Conservation (phyloP, 2,113 vertebrate genomes). For the Cettia cetti region DNA sequence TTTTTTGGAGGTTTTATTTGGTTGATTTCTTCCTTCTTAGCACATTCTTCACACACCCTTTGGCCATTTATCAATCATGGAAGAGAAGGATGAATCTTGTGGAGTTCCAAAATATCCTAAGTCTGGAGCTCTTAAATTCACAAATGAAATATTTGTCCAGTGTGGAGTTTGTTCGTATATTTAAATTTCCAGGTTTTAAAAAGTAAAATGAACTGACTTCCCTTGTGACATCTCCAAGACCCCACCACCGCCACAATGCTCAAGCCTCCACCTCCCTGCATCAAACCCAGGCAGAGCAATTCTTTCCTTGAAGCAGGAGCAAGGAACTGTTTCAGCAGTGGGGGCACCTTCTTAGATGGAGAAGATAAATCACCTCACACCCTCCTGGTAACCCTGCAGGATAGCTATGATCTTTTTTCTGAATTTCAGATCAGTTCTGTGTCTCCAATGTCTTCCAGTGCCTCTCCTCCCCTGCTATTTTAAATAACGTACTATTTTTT, state of each 20-base stretch:
- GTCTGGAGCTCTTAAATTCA: background rate
- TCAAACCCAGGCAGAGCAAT: background rate
- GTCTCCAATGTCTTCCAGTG: background rate
- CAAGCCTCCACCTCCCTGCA: background rate
- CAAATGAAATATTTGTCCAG: background rate
- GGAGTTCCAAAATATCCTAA: background rate
- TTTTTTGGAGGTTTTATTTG: background rate
- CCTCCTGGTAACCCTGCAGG: background rate
- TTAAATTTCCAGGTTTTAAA: background rate
- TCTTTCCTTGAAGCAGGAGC: background rate
- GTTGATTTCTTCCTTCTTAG: background rate
- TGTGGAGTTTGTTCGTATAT: background rate
- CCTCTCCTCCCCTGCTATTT: background rate
- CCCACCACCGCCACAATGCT: background rate
- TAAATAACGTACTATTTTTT: background rate
- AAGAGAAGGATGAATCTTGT: background rate
- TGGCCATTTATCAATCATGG: background rate
- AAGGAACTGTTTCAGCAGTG: background rate
- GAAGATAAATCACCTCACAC: background rate
- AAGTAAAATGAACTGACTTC: background rate
- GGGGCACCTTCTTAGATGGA: accelerated
- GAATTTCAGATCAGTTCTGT: background rate
- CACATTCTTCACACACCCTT: background rate
- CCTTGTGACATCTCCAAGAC: background rate
- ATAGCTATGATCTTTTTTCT: background rate